Evolutionary conservation across 2,888 invertebrate species (phyloP), one percentile per base, ranked within the genome.

Genomic region (Eilema griseolum): DNA sequence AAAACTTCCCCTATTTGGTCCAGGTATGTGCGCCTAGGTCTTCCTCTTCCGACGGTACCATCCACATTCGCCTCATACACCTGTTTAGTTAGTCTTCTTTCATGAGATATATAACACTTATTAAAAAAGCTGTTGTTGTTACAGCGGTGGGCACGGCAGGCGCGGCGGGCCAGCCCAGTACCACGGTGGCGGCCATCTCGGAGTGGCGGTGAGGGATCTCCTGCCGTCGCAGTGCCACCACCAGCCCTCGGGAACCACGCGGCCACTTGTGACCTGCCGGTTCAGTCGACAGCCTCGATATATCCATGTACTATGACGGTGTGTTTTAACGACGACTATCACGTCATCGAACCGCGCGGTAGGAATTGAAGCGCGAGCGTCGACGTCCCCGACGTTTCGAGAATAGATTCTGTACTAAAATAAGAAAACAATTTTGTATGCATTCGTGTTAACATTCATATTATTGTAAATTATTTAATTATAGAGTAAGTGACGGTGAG

Each of bases 121-220:
- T n/a, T n/a, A n/a, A n/a, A n/a, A n/a, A 33, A 33, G 31, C 31
- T 33, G 26, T 14, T 26, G 20, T 31, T 23, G 7, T n/a, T 12
- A 0, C 64, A 52, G 64, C 64, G 12, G 66, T 66, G 20, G 37
- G 41, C 31, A 89, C 90, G 80, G 91, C 91, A 67, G 94, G 92
- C 73, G 89, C 90, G 76, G 91, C 92, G 83, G 96, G 96, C 67
- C 95, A 96, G 88, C 96, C 97, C 76, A 96, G 96, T 87, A 96
- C 96, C 85, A 93, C 95, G 83, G 95, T 93, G 92, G 94, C 95
- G 81, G 95, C 95, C 89, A 92, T 93, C 90, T 91, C 95, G 77
- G 96, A 96, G 92, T 96, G 96, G 95, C 96, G 96, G 93, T 95
- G 96, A 93, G 96, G 94, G 90, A 83, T 90, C 92, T 81, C 90